Percentiles rank a stretch among this genome's conserved stretches.
Conservation (phyloP, 2,888 invertebrate genomes). For the Mechanitis mazaeus region DNA sequence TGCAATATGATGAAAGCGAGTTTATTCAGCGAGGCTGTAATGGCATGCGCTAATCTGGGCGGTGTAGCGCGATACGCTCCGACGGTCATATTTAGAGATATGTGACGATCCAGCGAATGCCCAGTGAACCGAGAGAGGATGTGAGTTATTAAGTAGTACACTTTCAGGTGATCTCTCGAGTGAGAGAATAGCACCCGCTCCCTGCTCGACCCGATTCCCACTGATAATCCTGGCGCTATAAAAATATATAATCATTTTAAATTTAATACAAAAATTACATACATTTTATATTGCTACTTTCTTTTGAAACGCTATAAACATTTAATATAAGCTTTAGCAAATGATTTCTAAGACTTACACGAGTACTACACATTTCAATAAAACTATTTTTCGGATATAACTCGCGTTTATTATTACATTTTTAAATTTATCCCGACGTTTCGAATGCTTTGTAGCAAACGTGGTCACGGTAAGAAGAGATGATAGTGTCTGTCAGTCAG, state of each 20-base stretch:
- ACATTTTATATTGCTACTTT: too few species aligned
- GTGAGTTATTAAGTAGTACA: slow-evolving; percentile 75
- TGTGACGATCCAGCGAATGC: slow-evolving; percentile 73
- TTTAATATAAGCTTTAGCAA: too few species aligned
- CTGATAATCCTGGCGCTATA: slow-evolving; percentile 32
- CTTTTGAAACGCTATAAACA: too few species aligned
- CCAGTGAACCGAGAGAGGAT: slow-evolving; percentile 74
- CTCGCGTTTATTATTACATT: too few species aligned
- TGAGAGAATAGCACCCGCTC: slow-evolving; percentile 65
- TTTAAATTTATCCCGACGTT: too few species aligned
- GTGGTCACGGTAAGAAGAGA: too few species aligned
- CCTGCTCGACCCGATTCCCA: slow-evolving; percentile 35
- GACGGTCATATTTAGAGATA: slow-evolving; percentile 72
- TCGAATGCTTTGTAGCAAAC: too few species aligned
- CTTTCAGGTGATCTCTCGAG: slow-evolving; percentile 75
- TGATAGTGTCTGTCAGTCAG: too few species aligned
- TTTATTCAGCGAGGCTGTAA: slow-evolving; percentile 15
- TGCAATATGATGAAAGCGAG: slow-evolving; percentile 14
- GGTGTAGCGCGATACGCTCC: slow-evolving; percentile 60
- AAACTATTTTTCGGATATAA: too few species aligned
- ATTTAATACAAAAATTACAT: not conserved
- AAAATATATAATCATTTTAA: slow-evolving; percentile 15
- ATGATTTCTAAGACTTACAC: too few species aligned
- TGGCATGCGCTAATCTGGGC: slow-evolving; percentile 38
- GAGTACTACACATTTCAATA: too few species aligned